A percentile compares a stretch with the other conserved stretches of the same genome.
phyloP scores from a whole-genome alignment of 92 coral and sea anemone genomes.

The Porites rus region DNA sequence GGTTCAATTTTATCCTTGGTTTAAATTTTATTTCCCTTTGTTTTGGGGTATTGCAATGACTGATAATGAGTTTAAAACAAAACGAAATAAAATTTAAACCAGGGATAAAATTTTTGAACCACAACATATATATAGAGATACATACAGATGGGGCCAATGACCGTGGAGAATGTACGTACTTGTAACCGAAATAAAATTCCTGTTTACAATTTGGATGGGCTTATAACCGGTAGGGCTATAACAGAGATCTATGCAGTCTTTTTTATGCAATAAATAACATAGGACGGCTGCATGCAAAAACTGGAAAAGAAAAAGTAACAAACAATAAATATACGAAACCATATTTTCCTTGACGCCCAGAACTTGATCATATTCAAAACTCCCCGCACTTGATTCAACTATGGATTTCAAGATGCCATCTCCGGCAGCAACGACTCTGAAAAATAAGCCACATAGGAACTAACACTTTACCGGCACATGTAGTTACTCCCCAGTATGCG shows the following conservation, averaged over 20 bases:
- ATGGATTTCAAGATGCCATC: conserved; percentile 60
- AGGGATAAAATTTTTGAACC: too few relatives aligned
- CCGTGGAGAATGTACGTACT: neutral
- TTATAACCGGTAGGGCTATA: neutral
- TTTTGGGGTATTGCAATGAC: too few relatives aligned
- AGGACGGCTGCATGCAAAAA: neutral
- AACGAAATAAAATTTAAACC: too few relatives aligned
- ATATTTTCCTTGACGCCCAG: conserved; percentile 53
- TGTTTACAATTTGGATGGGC: neutral
- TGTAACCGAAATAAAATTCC: neutral
- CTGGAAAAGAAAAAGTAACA: neutral
- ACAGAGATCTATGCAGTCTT: neutral
- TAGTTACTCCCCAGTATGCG: too few relatives aligned
- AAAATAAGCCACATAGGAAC: neutral
- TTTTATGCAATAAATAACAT: neutral
- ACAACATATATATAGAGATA: too few relatives aligned
- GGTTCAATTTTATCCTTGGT: too few relatives aligned
- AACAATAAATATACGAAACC: conserved; percentile 35
- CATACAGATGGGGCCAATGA: too few relatives aligned
- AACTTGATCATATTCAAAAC: conserved; percentile 74
- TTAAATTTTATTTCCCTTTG: too few relatives aligned
- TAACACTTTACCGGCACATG: too few relatives aligned
- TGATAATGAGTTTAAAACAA: too few relatives aligned
- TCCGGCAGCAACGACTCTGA: conserved; percentile 91
- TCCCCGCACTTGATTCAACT: conserved; percentile 75